Base-by-base conservation (phyloP, 2,797 vertebrate genomes). In the Falco cherrug region DNA sequence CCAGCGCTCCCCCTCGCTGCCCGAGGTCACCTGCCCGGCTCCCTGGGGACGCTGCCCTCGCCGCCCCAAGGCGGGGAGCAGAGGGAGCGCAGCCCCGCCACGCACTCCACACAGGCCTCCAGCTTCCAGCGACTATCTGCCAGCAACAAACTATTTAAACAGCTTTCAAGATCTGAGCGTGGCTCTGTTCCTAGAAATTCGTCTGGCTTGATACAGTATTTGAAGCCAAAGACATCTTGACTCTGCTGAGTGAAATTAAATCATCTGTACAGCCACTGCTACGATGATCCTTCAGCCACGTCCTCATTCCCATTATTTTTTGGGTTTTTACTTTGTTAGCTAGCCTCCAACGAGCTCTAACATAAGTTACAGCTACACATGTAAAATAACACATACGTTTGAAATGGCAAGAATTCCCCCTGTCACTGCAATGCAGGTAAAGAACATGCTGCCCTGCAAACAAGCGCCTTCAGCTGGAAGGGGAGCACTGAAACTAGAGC, bases 111-210 rank as follows among this genome's bases (percentile, higher is more conserved):
- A 3, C 53, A 9, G 35, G 45, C 39, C 43, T 21, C 12, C 1
- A 0, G 19, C 33, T 50, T 48, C 56, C 89, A 71, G 86, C 13
- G 3, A 20, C 92, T 2, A 17, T 29, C 93, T 90, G 95, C 90
- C 92, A 95, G 89, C 77, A 78, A 7, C 35, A 4, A 64, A 51
- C 76, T n/a, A 50, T 59, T 77, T 6, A 24, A 75, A 78, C 77
- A 71, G 89, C 74, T 92, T 88, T 75, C 28, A 10, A 61, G 45
- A 82, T 79, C 84, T 11, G 11, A 95, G 54, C 37, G 4, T 82
- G 95, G 96, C 96, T 92, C 89, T 39, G 77, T 45, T 94, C 94
- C 92, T 84, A 94, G 94, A 93, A 92, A 90, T 70, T 71, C 22
- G 1, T 57, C 91, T 61, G 86, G 31, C 77, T 75, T 28, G 37